A percentile compares a stretch with the other conserved stretches of the same genome.
These are phyloP conservation scores for Drosophila melanica DNA, from an alignment of 1,140 invertebrate species.

Conservation along the genomic window DNA sequence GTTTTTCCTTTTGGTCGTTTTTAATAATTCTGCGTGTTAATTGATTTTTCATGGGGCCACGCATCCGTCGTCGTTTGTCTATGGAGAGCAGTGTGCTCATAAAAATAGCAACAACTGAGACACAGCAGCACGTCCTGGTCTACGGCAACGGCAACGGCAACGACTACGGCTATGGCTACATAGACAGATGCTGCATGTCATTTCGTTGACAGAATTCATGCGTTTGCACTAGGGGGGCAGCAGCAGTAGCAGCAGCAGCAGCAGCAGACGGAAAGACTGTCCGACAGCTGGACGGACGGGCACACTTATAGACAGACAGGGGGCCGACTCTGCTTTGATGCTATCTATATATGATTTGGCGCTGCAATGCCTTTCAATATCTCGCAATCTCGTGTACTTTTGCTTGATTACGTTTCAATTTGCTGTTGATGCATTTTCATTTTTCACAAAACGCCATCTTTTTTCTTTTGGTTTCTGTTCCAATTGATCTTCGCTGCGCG, in stretches of 20 bases:
- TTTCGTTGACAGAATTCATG: conserved; percentile 80
- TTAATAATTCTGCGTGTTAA: conserved; percentile 83
- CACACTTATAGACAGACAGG: conserved; percentile 31
- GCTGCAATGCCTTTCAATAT: conserved; percentile 31
- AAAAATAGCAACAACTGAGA: conserved; percentile 77
- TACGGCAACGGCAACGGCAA: conserved; percentile 18
- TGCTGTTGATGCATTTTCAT: conserved; percentile 38
- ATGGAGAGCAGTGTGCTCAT: conserved; percentile 60
- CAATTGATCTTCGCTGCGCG: conserved; percentile 43
- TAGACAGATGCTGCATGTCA: conserved; percentile 81
- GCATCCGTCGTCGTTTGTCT: conserved; percentile 68
- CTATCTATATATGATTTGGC: conserved; percentile 34
- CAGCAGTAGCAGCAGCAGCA: not conserved
- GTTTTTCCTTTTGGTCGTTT: conserved; percentile 64
- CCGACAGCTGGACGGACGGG: conserved; percentile 31
- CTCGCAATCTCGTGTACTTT: conserved; percentile 53
- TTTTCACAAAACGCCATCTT: conserved; percentile 58
- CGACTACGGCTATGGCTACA: conserved; percentile 42
- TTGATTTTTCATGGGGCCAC: conserved; percentile 82
- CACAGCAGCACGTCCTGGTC: conserved; percentile 77
- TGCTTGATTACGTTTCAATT: conserved; percentile 80
- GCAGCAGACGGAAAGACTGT: not conserved
- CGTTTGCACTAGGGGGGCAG: conserved; percentile 49
- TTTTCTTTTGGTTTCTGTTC: not conserved
- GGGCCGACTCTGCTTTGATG: conserved; percentile 50